Evolutionary conservation across 2,888 invertebrate species (phyloP).

Genomic region (Diloba caeruleocephala): DNA sequence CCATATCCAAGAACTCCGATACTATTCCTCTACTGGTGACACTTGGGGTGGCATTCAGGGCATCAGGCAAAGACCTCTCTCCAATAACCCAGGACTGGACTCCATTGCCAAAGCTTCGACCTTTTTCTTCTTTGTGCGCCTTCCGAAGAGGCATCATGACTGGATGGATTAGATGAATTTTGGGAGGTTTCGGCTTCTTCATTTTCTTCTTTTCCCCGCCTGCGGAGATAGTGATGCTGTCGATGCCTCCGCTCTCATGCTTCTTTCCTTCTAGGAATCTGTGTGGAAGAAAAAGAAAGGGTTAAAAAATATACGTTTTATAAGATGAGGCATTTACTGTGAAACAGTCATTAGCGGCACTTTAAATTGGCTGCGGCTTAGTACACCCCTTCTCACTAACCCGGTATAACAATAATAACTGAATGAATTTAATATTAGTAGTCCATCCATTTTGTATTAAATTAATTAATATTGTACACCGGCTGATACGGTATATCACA

Average conservation of each 20-base stretch:
- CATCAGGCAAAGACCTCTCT: conserved; percentile 40
- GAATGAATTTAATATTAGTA: no score
- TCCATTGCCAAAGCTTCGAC: conserved; percentile 71
- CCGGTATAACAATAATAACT: no score
- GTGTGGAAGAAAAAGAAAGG: conserved; percentile 35
- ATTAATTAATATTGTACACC: no score
- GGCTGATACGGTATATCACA: no score
- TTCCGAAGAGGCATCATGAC: conserved; percentile 67
- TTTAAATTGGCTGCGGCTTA: no score
- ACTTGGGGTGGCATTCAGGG: conserved; percentile 24
- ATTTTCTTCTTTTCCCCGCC: conserved; percentile 73
- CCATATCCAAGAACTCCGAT: conserved; percentile 71
- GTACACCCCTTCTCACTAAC: no score
- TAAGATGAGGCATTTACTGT: no score
- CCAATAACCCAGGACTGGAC: conserved; percentile 80
- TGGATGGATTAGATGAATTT: conserved; percentile 79
- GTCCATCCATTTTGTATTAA: no score
- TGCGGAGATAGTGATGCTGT: conserved; percentile 80
- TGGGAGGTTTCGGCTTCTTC: conserved; percentile 81
- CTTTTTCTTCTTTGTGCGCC: conserved; percentile 73
- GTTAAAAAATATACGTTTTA: no score
- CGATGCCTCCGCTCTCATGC: conserved; percentile 74
- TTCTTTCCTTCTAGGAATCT: conserved; percentile 72
- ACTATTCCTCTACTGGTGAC: conserved; percentile 62
- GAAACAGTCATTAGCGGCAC: no score